Conservation (phyloP, 2,888 invertebrate genomes). For the Anthophora plumipes region DNA sequence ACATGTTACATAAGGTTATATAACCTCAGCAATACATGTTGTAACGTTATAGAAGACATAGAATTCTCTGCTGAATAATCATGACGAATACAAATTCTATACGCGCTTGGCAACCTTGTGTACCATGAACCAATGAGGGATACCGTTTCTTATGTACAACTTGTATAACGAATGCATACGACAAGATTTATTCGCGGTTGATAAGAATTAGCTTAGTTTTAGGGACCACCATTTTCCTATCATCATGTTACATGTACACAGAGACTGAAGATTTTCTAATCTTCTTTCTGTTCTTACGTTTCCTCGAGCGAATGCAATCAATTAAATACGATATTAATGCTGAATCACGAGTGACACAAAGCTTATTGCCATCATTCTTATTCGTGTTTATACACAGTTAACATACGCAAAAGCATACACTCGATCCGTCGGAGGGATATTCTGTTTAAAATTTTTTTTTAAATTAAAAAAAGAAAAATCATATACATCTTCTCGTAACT, state of each 20-base stretch:
- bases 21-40: slow-evolving; percentile 13
- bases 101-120: slow-evolving; percentile 23
- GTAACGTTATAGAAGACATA: neutral
- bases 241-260: neutral
- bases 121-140: neutral
- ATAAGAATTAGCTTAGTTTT: slow-evolving; percentile 12
- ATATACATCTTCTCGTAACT: too few relatives aligned
- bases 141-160: neutral
- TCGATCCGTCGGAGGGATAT: too few relatives aligned
- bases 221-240: neutral
- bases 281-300: neutral
- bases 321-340: neutral
- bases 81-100: neutral
- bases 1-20: slow-evolving; percentile 41
- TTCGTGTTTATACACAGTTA: neutral
- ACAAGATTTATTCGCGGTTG: slow-evolving; percentile 3
- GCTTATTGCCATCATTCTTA: slow-evolving; percentile 15
- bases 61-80: slow-evolving; percentile 33
- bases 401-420: slow-evolving; percentile 6
- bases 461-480: too few relatives aligned
- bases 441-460: too few relatives aligned
- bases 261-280: neutral
- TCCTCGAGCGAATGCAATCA: neutral
- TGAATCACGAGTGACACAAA: slow-evolving; percentile 20
- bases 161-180: neutral